Evolutionary conservation across 1,140 invertebrate species (phyloP).

Genomic region (Eriocheir sinensis): DNA sequence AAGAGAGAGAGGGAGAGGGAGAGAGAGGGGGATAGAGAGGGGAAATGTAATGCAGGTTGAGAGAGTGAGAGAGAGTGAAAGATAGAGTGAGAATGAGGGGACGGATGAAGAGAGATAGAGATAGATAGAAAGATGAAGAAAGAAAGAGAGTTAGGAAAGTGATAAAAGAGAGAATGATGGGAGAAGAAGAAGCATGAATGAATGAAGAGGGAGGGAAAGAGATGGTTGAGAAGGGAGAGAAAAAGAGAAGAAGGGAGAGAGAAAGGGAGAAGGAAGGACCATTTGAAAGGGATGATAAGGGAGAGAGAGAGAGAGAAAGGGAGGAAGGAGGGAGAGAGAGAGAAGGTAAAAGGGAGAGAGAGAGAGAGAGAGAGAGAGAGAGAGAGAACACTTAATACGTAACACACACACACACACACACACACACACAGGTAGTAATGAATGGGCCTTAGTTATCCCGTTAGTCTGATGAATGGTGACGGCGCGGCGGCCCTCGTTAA

Average conservation of each 20-base stretch:
- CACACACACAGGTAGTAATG: background rate
- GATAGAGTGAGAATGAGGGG: background rate
- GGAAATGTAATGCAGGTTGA: background rate
- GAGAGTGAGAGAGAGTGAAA: slow-evolving; percentile 4
- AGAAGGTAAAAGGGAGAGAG: background rate
- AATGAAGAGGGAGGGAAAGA: slow-evolving; percentile 19
- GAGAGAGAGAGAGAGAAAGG: background rate
- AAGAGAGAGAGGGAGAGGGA: background rate
- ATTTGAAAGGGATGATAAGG: background rate
- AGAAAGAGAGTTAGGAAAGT: background rate
- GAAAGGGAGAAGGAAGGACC: background rate
- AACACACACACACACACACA: background rate
- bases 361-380: background rate
- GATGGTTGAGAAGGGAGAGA: background rate
- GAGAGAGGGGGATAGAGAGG: background rate
- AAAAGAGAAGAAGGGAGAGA: background rate
- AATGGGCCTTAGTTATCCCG: too few relatives aligned
- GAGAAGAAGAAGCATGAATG: too few relatives aligned
- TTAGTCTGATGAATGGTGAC: slow-evolving; percentile 2
- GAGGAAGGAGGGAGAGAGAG: background rate
- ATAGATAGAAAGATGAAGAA: background rate
- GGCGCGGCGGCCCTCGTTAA: background rate
- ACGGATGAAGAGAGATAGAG: background rate
- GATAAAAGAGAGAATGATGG: background rate
- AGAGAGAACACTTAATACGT: background rate